phyloP scores from a whole-genome alignment of 92 coral and sea anemone species.

The Zoanthus gigantus region DNA sequence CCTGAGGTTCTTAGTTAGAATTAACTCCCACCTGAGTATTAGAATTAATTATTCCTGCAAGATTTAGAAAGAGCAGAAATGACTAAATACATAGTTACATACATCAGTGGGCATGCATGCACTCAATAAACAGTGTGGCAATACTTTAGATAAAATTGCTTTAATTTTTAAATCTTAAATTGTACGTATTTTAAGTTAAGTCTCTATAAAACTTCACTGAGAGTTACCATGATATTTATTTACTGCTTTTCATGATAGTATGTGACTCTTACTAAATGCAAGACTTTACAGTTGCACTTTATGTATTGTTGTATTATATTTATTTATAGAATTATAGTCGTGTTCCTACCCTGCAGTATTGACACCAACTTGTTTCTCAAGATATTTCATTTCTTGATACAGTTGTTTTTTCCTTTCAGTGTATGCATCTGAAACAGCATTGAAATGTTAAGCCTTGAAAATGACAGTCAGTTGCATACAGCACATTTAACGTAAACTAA shows the following conservation, averaged over 20 bases:
- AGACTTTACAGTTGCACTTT: not conserved
- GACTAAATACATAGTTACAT: no score
- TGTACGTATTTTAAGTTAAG: no score
- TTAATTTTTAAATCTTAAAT: no score
- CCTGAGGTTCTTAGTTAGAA: no score
- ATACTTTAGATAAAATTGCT: no score
- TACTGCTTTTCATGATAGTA: not conserved
- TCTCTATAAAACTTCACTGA: not conserved
- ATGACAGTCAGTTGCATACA: not conserved
- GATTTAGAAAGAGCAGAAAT: no score
- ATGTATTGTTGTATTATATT: not conserved
- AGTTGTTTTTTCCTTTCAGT: conserved; percentile 75
- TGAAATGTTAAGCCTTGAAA: not conserved
- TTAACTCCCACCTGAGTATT: no score
- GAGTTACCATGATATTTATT: not conserved
- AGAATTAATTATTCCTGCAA: no score
- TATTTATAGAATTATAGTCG: not conserved
- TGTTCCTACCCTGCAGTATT: not conserved
- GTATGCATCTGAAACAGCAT: conserved; percentile 66
- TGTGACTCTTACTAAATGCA: not conserved
- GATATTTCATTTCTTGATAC: conserved; percentile 74
- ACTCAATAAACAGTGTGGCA: no score
- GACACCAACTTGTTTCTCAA: conserved; percentile 78
- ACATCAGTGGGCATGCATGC: no score
- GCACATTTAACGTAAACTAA: not conserved